Base-by-base conservation (phyloP, 2,888 invertebrate genomes). In the Eurois occulta region DNA sequence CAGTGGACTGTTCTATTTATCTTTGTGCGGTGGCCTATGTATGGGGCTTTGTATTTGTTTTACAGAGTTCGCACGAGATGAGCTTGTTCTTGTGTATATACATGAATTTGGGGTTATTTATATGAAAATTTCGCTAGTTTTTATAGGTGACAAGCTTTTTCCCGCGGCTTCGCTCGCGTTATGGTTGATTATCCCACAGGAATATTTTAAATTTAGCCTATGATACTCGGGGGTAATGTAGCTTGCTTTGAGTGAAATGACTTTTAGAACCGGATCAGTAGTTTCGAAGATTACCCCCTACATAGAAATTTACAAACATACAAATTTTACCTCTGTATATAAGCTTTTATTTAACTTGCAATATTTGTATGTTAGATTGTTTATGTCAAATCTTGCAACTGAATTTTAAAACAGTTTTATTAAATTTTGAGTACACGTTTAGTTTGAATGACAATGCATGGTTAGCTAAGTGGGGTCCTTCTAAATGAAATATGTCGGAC, bases 61-160 rank as follows among this genome's bases (percentile, higher is more conserved):
- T 67, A 73, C n/a, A 18, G 18, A 46, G 52, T 79, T 79, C 55
- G n/a, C 67, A 24, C 38, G 74, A 74, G 46, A 58, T 74, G 74
- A 28, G n/a, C 46, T 43, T 52, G n/a, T 69, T 46, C 10, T 24
- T 35, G 72, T 48, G 71, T 78, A 32, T 2, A 38, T 28, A 28
- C 28, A 21, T 18, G 28, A 58, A 62, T 16, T 16, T 18, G 0
- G 21, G 18, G 5, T 41, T 35, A 21, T 41, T 3, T 16, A 43
- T 5, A 48, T 38, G 21, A 18, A 38, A 46, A 28, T 24, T 7
- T 48, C 4, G 24, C n/a, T 32, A 35, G 35, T 46, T 46, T 55
- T 69, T 55, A 4, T n/a, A 11, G 8, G 52, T n/a, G 48, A 21
- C 24, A 11, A n/a, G 55, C 11, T 13, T 55, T 13, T n/a, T 5